Evolutionary conservation across 2,888 invertebrate genomes (phyloP), one percentile per base, ranked within the genome.

Genomic region (Apotomis betuletana): DNA sequence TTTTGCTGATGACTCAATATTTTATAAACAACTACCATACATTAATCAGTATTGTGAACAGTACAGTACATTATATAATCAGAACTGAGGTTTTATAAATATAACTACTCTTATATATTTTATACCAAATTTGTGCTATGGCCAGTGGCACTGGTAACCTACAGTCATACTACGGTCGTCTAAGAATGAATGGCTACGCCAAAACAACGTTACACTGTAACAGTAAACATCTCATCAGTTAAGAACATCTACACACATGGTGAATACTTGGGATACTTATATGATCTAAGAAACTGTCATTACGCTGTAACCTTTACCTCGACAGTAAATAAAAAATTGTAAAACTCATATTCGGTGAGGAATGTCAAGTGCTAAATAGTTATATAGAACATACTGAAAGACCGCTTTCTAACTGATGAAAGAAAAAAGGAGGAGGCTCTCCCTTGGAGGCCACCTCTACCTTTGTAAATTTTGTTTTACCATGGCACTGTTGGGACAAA

Each of bases 111-210:
- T 27, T 27, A 61, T 63, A 59, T 64, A 64, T 57, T 27, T 68
- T 58, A 49, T 65, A 71, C n/a, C 57, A 67, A 67, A 67, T 71
- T 67, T 71, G 67, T 67, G 71, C 71, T 71, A 67, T 71, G 67
- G 67, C 67, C 71, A 67, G 57, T 61, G 36, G 62, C 44, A 54
- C 41, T 9, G 41, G 49, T 52, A 41, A 6, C 4, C 55, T 44
- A 27, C 8, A 65, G 55, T 65, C 65, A 44, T 8, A 9, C 67
- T 67, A 57, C 62, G 49, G 41, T 58, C 54, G 61, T 27, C 61
- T 57, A 67, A 64, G 41, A 12, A 49, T 38, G 38, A 46, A 54
- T 60, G 61, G 67, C 71, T 71, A 71, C 57, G 61, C 61, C 52
- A 62, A 44, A 8, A 51, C 51, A 61, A 54, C 27, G 38, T 54